Base-by-base conservation (phyloP, 37 sponge, comb jelly and placozoan genomes). In the Chondrosia reniformis region DNA sequence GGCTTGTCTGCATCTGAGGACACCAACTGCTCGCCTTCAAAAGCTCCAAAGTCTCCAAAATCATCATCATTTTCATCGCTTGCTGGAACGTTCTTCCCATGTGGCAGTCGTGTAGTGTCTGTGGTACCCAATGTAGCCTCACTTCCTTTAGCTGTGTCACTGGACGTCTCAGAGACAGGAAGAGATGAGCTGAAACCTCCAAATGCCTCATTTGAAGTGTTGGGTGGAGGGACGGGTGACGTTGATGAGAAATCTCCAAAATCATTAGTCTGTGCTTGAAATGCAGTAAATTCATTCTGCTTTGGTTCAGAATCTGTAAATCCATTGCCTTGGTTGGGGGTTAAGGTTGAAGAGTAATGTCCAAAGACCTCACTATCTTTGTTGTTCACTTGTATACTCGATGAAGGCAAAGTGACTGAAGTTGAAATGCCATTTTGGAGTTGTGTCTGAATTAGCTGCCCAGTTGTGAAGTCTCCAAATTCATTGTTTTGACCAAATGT, bases 391-490 rank as follows among this genome's bases (percentile, higher is more conserved):
- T n/a, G n/a, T n/a, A n/a, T n/a, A n/a, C n/a, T n/a, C n/a, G n/a
- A n/a, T n/a, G n/a, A n/a, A n/a, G n/a, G n/a, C n/a, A n/a, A n/a
- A n/a, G n/a, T n/a, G n/a, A n/a, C n/a, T n/a, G n/a, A n/a, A n/a
- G n/a, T n/a, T n/a, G n/a, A n/a, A n/a, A n/a, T n/a, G n/a, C n/a
- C n/a, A n/a, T n/a, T n/a, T n/a, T n/a, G n/a, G n/a, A n/a, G n/a
- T n/a, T n/a, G n/a, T n/a, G n/a, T n/a, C n/a, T n/a, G n/a, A n/a
- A n/a, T n/a, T n/a, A n/a, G n/a, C n/a, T n/a, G n/a, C n/a, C n/a
- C 67, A 9, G 72, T 39, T 13, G 41, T n/a, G 42, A 69, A 69
- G 41, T 69, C 72, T 43, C 72, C 72, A 69, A 69, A 69, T 22
- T 69, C 72, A 40, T 69, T 44, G 61, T 13, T 59, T 6, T 59